Base-by-base conservation (phyloP, 2,888 invertebrate species). In the Eledone cirrhosa region DNA sequence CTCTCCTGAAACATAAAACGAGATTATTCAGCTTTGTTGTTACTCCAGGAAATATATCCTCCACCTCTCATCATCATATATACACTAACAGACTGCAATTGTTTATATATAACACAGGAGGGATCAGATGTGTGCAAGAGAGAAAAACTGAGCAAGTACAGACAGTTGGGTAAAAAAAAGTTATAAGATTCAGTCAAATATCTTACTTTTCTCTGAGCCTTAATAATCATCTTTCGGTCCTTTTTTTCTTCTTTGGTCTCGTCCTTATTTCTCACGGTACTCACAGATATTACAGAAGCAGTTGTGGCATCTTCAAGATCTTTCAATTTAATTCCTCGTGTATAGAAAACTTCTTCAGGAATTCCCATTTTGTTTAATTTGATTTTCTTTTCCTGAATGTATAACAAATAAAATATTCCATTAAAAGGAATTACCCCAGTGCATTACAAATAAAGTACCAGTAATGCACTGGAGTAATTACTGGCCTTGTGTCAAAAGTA, bases 191-290 rank as follows among this genome's bases (percentile, higher is more conserved):
- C 29, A 33, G 48, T 41, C n/a, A 22, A 8, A 7, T 16, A n/a
- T n/a, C 80, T 79, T 78, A 88, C 89, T 86, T 82, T 87, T 83
- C 88, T 84, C 72, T 89, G 88, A 31, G 86, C 86, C 81, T 90
- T 91, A 8, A 90, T 81, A 1, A 88, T 88, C 47, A 85, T 82
- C 80, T 91, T 91, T 41, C 91, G 84, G 4, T 82, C 82, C 77
- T 81, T 85, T 79, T 84, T 87, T 78, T 90, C 90, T 41, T 90
- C 88, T 7, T 83, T 63, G 5, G 87, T 86, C 81, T 90, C 91
- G 69, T 85, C 87, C 74, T 83, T 85, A 8, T 87, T 86, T 80
- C 88, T 80, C 81, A 84, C 87, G 7, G 87, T 86, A 27, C 81
- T 83, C 77, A 87, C 88, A 13, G 83, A 84, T 24, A 67, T 80